phyloP scores from a whole-genome alignment of 1,140 invertebrate genomes.

The Metaphire vulgaris region DNA sequence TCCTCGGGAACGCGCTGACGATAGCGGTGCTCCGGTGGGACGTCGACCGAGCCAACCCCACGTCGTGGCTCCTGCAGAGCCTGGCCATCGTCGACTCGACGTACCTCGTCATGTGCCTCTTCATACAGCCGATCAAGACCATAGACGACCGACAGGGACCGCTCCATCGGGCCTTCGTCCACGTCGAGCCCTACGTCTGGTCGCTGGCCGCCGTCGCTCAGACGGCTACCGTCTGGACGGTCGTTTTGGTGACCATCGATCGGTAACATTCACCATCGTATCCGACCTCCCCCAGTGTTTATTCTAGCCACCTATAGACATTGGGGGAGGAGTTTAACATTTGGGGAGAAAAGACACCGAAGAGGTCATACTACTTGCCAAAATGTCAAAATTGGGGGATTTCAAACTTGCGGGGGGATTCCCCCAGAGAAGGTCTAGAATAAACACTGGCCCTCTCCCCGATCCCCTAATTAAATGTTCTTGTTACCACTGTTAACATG shows the following conservation, averaged over 20 bases:
- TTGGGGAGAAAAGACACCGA: no score
- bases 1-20: conserved; percentile 28
- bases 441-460: no score
- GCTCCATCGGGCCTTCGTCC: background rate
- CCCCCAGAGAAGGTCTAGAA: no score
- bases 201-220: conserved; percentile 24
- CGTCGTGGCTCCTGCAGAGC: conserved; percentile 27
- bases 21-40: conserved; percentile 24
- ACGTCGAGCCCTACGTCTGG: conserved; percentile 24
- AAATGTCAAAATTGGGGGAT: no score
- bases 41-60: conserved; percentile 18
- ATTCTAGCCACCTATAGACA: no score
- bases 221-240: conserved; percentile 27
- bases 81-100: conserved; percentile 23
- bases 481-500: no score
- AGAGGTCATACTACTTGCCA: no score
- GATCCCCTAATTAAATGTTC: no score
- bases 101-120: conserved; percentile 27
- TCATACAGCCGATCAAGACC: conserved; percentile 26
- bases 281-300: no score
- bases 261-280: conserved; percentile 12
- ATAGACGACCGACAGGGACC: conserved; percentile 4
- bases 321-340: no score
- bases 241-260: conserved; percentile 27
- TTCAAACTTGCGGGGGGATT: no score